Evolutionary conservation across 2,113 vertebrate genomes (phyloP).

Genomic region (Paedocypris sp.): DNA sequence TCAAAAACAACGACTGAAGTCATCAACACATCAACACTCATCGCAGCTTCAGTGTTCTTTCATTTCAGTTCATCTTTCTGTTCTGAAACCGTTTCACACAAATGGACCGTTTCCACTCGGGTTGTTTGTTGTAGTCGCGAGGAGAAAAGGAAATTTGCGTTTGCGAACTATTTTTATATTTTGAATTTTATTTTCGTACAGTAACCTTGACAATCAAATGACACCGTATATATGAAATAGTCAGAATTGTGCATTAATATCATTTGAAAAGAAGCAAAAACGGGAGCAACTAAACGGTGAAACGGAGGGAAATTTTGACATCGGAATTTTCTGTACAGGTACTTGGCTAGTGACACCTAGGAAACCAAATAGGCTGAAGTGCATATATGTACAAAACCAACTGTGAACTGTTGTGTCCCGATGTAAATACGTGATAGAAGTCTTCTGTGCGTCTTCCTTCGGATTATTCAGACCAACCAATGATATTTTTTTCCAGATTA

Average conservation of each 20-base stretch:
- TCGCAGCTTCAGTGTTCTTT: slow-evolving; percentile 2
- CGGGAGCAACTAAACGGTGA: not conserved
- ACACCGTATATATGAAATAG: slow-evolving; percentile 28
- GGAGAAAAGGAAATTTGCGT: slow-evolving; percentile 15
- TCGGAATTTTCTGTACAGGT: not conserved
- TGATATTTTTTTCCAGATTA: too few relatives aligned
- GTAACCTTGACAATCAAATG: slow-evolving; percentile 41
- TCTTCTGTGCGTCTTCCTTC: slow-evolving; percentile 34
- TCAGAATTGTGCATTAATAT: not conserved
- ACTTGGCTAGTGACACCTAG: slow-evolving; percentile 12
- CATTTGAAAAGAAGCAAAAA: not conserved
- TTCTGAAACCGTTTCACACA: slow-evolving; percentile 7
- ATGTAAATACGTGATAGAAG: slow-evolving; percentile 27
- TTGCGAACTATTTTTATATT: slow-evolving; percentile 40
- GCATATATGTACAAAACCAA: not conserved
- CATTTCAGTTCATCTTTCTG: not conserved
- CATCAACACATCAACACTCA: slow-evolving; percentile 3
- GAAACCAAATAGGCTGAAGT: slow-evolving; percentile 21
- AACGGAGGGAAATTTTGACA: not conserved
- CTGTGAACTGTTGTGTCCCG: slow-evolving; percentile 6
- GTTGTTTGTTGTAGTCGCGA: slow-evolving; percentile 16
- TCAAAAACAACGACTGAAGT: too few relatives aligned
- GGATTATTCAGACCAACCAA: slow-evolving; percentile 5
- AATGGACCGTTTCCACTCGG: slow-evolving; percentile 20
- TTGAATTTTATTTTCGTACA: slow-evolving; percentile 25